Conservation (phyloP, 2,113 vertebrate genomes). For the Tychaedon coryphoeus region DNA sequence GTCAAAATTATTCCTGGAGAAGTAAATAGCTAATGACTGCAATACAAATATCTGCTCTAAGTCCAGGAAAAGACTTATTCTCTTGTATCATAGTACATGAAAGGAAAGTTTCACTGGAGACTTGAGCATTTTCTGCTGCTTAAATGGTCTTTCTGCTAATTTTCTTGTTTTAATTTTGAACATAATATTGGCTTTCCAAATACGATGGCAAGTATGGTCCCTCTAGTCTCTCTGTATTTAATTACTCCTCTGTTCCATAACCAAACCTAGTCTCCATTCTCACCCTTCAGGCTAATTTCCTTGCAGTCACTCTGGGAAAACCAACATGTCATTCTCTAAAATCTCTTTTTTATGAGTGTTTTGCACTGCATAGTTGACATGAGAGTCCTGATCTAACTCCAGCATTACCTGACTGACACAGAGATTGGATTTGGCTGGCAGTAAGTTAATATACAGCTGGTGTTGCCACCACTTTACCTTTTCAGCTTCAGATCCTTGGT, state of each 20-base stretch:
- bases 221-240: neutral
- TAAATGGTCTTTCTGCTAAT: neutral
- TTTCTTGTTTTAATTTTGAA: neutral
- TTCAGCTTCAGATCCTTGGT: neutral
- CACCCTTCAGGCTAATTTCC: neutral
- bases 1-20: neutral
- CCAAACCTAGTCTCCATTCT: neutral
- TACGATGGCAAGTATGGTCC: neutral
- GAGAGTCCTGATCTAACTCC: neutral
- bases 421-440: neutral
- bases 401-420: neutral
- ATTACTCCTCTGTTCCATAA: neutral
- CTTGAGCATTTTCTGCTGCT: neutral
- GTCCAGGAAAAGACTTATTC: neutral
- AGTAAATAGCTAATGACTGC: neutral
- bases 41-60: neutral
- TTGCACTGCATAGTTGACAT: neutral
- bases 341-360: neutral
- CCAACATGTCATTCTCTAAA: neutral
- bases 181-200: neutral
- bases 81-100: neutral
- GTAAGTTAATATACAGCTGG: neutral
- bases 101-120: neutral
- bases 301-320: neutral
- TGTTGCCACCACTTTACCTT: neutral